Conservation (phyloP, 2,797 vertebrate species). For the Adrianichthys oophorus region DNA sequence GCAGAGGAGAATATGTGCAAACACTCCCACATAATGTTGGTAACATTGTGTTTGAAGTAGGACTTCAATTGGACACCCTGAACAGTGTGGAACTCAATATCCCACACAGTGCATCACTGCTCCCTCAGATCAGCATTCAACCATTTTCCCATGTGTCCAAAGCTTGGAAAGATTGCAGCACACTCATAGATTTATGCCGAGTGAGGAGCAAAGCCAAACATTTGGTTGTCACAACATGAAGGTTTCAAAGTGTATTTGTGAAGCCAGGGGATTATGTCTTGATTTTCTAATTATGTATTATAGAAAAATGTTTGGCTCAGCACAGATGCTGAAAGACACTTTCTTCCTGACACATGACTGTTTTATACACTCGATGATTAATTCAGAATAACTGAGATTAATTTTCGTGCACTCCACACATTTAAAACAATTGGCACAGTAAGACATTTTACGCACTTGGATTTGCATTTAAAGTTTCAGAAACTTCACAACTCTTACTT, state of each 20-base stretch:
- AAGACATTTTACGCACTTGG: too few species aligned
- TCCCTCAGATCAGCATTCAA: constrained; percentile 70
- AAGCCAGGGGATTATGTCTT: constrained; percentile 11
- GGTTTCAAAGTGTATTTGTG: constrained; percentile 18
- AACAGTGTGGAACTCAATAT: constrained; percentile 54
- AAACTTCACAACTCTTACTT: too few species aligned
- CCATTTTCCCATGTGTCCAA: constrained; percentile 52
- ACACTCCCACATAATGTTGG: constrained; percentile 75
- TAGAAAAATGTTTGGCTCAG: background rate
- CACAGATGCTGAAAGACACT: background rate
- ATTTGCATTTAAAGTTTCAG: too few species aligned
- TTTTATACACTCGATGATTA: background rate
- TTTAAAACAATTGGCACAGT: too few species aligned
- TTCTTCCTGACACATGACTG: background rate
- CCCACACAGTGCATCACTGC: constrained; percentile 66
- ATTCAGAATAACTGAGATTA: too few species aligned
- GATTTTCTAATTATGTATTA: constrained; percentile 8
- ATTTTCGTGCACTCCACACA: too few species aligned
- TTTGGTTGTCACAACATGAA: constrained; percentile 34
- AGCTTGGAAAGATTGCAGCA: constrained; percentile 47
- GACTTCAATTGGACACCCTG: constrained; percentile 73
- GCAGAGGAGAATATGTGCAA: constrained; percentile 65
- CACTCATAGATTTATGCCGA: constrained; percentile 44
- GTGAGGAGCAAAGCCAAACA: constrained; percentile 25
- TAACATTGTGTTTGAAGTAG: constrained; percentile 72